These are phyloP conservation scores for Agrotis exclamationis DNA, from an alignment of 2,888 invertebrate genomes.

Conservation along the genomic window DNA sequence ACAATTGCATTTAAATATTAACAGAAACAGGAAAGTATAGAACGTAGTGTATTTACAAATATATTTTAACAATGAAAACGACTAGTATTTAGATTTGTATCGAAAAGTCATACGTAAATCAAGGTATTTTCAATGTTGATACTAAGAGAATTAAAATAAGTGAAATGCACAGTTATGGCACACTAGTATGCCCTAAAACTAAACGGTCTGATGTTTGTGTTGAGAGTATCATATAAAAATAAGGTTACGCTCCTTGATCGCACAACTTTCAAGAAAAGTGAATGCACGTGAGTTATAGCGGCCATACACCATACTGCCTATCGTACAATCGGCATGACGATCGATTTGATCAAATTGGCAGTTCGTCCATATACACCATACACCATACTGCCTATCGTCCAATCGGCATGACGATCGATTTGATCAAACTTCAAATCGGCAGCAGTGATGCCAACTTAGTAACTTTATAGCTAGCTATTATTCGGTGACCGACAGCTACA, in stretches of 20 bases:
- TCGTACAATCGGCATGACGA: too few relatives aligned
- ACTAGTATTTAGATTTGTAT: slow-evolving; percentile 62
- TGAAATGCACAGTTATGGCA: slow-evolving; percentile 55
- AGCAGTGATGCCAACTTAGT: too few relatives aligned
- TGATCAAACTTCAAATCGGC: too few relatives aligned
- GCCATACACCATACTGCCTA: too few relatives aligned
- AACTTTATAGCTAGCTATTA: too few relatives aligned
- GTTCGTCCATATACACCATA: too few relatives aligned
- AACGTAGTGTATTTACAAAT: slow-evolving; percentile 51
- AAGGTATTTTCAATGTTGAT: slow-evolving; percentile 45
- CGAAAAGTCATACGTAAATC: slow-evolving; percentile 48
- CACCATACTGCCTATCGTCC: too few relatives aligned
- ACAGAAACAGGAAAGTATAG: slow-evolving; percentile 50
- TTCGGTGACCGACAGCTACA: too few relatives aligned
- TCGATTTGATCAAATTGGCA: too few relatives aligned
- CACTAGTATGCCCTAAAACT: slow-evolving; percentile 41
- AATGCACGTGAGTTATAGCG: slow-evolving; percentile 6
- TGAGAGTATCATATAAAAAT: slow-evolving; percentile 28
- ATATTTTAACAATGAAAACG: slow-evolving; percentile 50
- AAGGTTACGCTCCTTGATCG: slow-evolving; percentile 15
- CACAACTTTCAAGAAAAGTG: slow-evolving; percentile 10
- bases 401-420: too few relatives aligned
- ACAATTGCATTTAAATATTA: slow-evolving; percentile 46
- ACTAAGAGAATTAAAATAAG: slow-evolving; percentile 33
- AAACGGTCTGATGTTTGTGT: slow-evolving; percentile 19